Conservation (phyloP, 2,113 vertebrate genomes). For the Notiomystis cincta region DNA sequence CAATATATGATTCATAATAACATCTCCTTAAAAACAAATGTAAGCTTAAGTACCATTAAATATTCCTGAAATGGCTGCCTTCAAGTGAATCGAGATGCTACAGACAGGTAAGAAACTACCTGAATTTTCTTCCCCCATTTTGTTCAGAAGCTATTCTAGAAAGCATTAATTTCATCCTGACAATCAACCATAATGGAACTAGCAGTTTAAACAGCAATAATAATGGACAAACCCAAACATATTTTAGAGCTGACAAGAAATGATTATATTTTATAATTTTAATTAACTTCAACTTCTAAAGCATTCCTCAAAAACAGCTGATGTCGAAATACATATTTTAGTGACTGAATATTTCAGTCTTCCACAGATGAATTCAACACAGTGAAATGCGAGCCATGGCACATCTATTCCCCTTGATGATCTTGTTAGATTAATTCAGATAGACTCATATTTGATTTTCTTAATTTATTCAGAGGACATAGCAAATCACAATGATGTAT, state of each 20-base stretch:
- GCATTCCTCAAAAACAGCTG: background rate
- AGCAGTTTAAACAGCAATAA: background rate
- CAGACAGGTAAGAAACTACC: background rate
- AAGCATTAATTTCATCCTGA: background rate
- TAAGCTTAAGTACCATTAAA: background rate
- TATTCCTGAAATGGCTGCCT: background rate
- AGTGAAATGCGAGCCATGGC: background rate
- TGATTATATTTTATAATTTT: background rate
- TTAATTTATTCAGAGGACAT: background rate
- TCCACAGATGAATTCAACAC: background rate
- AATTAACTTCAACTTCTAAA: background rate
- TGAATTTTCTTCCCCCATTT: background rate
- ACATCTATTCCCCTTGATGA: background rate
- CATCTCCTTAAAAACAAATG: background rate
- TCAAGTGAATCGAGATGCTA: background rate
- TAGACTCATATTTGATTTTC: background rate
- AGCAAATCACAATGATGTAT: background rate
- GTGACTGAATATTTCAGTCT: background rate
- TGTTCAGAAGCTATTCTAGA: background rate
- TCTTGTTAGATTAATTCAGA: background rate
- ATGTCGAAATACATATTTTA: background rate
- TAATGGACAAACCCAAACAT: background rate
- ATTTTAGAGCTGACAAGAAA: background rate
- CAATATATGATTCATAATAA: background rate
- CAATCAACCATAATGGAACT: background rate